A percentile compares a stretch with the other conserved stretches of the same genome.
Conservation (phyloP, 2,888 invertebrate species). For the Odontothrips loti region DNA sequence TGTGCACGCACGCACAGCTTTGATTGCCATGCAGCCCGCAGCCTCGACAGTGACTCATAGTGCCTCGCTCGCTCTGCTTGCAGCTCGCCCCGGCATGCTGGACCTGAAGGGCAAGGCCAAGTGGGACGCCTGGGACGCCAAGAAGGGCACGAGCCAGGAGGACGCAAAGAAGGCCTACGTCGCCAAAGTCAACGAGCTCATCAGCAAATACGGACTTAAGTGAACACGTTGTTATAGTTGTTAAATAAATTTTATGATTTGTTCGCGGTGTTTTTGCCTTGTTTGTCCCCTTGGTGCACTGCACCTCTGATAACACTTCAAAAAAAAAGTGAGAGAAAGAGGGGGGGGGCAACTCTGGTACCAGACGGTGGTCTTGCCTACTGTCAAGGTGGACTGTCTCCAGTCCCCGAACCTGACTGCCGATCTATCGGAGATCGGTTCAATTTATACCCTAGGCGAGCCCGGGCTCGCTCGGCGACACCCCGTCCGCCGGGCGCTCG, state of each 20-base stretch:
- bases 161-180: conserved; percentile 79
- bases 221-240: background rate
- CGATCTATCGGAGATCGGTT: no score
- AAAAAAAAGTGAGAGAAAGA: no score
- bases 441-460: no score
- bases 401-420: no score
- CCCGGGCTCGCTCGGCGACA: no score
- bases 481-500: no score
- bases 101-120: conserved; percentile 93
- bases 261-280: background rate
- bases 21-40: background rate
- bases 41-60: background rate
- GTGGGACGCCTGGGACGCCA: conserved; percentile 85
- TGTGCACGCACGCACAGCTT: background rate
- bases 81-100: conserved; percentile 82
- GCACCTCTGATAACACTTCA: background rate
- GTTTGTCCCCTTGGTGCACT: background rate
- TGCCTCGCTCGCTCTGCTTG: conserved; percentile 43
- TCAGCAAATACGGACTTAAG: conserved; percentile 47
- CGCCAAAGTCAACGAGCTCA: conserved; percentile 61
- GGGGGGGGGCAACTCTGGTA: no score
- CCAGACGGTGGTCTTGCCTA: background rate
- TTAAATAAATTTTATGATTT: conserved; percentile 5
- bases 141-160: conserved; percentile 69
- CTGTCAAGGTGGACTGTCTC: background rate